phyloP scores from a whole-genome alignment of 2,888 invertebrate species.

The Noctua janthe region DNA sequence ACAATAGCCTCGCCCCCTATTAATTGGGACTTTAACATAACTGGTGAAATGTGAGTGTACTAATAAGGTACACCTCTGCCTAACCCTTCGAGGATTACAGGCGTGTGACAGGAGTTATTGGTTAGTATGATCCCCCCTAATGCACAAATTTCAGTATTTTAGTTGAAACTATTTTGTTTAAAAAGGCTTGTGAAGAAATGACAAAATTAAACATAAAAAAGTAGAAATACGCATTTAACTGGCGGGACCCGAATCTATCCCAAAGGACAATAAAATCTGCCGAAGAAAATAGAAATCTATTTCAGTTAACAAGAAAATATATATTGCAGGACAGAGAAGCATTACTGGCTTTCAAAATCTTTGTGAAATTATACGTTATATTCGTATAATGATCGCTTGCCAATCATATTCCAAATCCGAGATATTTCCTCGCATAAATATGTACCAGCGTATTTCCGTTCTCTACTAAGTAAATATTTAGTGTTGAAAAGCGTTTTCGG shows the following conservation, averaged over 20 bases:
- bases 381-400: background rate
- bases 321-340: background rate
- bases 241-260: background rate
- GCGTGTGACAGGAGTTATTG: no score
- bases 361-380: background rate
- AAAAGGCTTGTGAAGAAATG: no score
- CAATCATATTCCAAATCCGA: conserved; percentile 32
- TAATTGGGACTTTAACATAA: no score
- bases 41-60: no score
- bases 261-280: background rate
- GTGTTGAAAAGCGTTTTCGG: conserved; percentile 33
- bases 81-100: no score
- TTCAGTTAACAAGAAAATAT: conserved; percentile 10
- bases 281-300: conserved; percentile 7
- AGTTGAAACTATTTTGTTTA: no score
- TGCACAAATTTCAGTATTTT: no score
- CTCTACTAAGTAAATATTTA: conserved; percentile 28
- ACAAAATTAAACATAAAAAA: no score
- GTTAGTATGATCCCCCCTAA: no score
- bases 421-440: conserved; percentile 25
- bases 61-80: no score
- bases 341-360: conserved; percentile 4
- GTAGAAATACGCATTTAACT: background rate
- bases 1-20: no score
- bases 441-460: conserved; percentile 11